Conservation (phyloP, 1,140 invertebrate species). For the Ostrea edulis region DNA sequence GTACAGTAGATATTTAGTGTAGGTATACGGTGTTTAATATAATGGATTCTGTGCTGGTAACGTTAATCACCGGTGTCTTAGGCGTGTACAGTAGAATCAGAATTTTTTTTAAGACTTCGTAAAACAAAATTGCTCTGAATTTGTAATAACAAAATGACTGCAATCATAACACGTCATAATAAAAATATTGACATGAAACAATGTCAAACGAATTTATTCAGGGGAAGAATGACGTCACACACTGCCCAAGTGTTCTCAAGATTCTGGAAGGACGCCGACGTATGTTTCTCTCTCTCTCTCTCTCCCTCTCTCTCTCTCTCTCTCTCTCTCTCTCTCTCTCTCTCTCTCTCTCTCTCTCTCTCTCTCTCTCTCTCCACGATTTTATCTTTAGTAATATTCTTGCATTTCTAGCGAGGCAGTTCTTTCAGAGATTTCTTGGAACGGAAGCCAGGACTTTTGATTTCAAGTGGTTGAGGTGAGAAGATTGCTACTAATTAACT, state of each 20-base stretch:
- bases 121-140: too few relatives aligned
- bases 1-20: too few relatives aligned
- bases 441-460: conserved; percentile 69
- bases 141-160: too few relatives aligned
- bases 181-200: too few relatives aligned
- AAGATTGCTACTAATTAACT: not conserved
- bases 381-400: not conserved
- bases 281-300: conserved; percentile 55
- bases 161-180: too few relatives aligned
- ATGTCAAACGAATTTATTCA: conserved; percentile 1
- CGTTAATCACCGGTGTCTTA: too few relatives aligned
- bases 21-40: too few relatives aligned
- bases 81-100: too few relatives aligned
- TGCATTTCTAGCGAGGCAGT: conserved; percentile 64
- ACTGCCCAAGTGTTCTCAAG: conserved; percentile 59
- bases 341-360: not conserved
- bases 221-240: conserved; percentile 69
- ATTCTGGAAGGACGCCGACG: conserved; percentile 71
- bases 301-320: not conserved
- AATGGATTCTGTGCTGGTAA: too few relatives aligned
- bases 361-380: not conserved
- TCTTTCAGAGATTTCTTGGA: conserved; percentile 70
- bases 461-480: conserved; percentile 74
- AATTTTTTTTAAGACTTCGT: too few relatives aligned
- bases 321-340: not conserved